These are phyloP conservation scores for Drosophila sechellia DNA, from an alignment of 1,140 invertebrate genomes.

Conservation along the genomic window DNA sequence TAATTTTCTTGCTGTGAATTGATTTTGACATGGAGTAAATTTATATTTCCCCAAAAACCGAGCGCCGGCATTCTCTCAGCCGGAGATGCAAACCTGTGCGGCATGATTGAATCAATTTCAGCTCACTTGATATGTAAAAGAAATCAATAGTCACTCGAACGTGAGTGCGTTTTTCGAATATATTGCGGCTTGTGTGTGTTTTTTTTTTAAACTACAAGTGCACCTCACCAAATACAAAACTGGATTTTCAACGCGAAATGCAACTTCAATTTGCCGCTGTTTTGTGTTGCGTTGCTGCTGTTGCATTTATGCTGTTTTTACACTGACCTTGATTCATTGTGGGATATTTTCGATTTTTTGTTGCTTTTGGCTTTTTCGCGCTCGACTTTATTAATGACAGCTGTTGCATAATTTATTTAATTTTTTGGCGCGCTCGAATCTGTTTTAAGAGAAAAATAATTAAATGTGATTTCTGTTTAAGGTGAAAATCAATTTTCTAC, in stretches of 20 bases:
- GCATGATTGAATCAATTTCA: constrained; percentile 68
- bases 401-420: constrained; percentile 81
- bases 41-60: constrained; percentile 49
- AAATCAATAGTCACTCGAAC: constrained; percentile 34
- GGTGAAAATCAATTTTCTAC: constrained; percentile 51
- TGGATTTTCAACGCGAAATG: constrained; percentile 80
- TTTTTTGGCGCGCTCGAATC: constrained; percentile 62
- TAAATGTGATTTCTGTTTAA: constrained; percentile 60
- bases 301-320: constrained; percentile 77
- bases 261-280: constrained; percentile 63
- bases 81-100: constrained; percentile 46
- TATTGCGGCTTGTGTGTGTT: constrained; percentile 31
- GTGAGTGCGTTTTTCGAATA: constrained; percentile 17
- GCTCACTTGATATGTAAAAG: constrained; percentile 40
- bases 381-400: constrained; percentile 81
- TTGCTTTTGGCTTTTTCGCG: constrained; percentile 45
- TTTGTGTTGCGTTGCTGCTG: constrained; percentile 18
- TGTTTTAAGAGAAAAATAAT: constrained; percentile 66
- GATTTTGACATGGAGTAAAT: constrained; percentile 57
- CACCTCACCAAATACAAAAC: constrained; percentile 78
- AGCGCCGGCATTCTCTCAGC: constrained; percentile 9
- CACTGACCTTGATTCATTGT: constrained; percentile 78
- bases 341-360: constrained; percentile 67
- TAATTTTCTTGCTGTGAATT: constrained; percentile 48
- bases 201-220: constrained; percentile 53